Evolutionary conservation across 2,888 invertebrate species (phyloP), one percentile per base, ranked within the genome.

Genomic region (Thecophora atra): DNA sequence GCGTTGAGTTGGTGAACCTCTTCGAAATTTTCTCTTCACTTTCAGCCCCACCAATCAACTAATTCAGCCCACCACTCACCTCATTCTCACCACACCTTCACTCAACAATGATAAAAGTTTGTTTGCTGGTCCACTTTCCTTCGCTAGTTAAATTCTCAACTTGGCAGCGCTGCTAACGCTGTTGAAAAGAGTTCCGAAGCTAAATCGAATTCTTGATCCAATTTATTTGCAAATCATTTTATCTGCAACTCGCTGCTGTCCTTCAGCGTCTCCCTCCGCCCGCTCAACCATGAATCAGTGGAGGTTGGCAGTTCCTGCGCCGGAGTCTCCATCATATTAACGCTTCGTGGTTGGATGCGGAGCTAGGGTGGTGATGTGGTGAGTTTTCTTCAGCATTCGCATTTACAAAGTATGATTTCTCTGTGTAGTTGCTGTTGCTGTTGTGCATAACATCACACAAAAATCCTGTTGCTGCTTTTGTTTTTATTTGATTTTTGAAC

Each of bases 161-260:
- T 62, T 47, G 68, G 64, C 54, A 64, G 62, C 67, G 72, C 72
- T 76, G 67, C 72, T 78, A 80, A 78, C 79, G 76, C 76, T 77
- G 79, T 78, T 81, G 80, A 82, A 79, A 81, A 82, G 80, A 78
- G 81, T 81, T 80, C 79, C 81, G 78, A 78, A 80, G 78, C 79
- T 80, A 80, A 81, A 82, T 82, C 80, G 82, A 81, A 80, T 83
- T 81, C 77, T 78, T 78, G 75, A 82, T 79, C 79, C 81, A 81
- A 82, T 83, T 83, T 83, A 80, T 81, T 82, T 82, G 80, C 80
- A 81, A 81, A 82, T 81, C 81, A 82, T 82, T 82, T 82, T 81
- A 82, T 79, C 76, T 78, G 77, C 75, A 71, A 72, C 42, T 26
- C 42, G 69, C 74, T 74, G 74, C 75, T 76, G 76, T 74, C 73